phyloP scores from a whole-genome alignment of 2,888 invertebrate genomes.

The Drosophila tanythrix region DNA sequence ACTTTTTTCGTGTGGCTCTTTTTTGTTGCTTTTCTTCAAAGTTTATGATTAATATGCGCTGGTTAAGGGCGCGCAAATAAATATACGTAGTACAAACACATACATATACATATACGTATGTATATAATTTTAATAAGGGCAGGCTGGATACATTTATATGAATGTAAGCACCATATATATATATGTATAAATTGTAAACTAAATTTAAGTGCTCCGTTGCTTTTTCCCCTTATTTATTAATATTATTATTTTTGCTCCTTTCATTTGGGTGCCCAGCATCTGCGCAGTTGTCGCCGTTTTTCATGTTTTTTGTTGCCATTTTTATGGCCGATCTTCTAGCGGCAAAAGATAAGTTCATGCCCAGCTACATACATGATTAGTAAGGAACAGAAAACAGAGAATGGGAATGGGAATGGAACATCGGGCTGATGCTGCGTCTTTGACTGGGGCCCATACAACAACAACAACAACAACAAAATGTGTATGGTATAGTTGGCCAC shows the following conservation, averaged over 20 bases:
- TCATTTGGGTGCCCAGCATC: constrained; percentile 62
- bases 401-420: constrained; percentile 10
- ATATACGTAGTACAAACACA: constrained; percentile 4
- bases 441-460: constrained; percentile 3
- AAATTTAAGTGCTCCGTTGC: constrained; percentile 61
- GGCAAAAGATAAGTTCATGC: constrained; percentile 62
- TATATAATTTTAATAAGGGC: constrained; percentile 48
- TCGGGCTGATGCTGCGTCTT: neutral
- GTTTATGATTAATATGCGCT: constrained; percentile 78
- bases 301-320: constrained; percentile 71
- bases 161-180: neutral
- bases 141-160: constrained; percentile 35
- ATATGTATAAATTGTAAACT: constrained; percentile 55
- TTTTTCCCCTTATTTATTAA: constrained; percentile 41
- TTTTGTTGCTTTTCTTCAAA: constrained; percentile 46
- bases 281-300: constrained; percentile 78
- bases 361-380: constrained; percentile 32
- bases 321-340: constrained; percentile 68
- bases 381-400: constrained; percentile 19
- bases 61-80: constrained; percentile 59
- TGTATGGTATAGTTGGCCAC: constrained; percentile 67
- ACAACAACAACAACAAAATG: constrained; percentile 1
- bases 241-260: constrained; percentile 57
- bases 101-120: neutral
- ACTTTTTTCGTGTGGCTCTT: constrained; percentile 40